Base-by-base conservation (phyloP, 2,888 invertebrate genomes). In the Meganola albula region DNA sequence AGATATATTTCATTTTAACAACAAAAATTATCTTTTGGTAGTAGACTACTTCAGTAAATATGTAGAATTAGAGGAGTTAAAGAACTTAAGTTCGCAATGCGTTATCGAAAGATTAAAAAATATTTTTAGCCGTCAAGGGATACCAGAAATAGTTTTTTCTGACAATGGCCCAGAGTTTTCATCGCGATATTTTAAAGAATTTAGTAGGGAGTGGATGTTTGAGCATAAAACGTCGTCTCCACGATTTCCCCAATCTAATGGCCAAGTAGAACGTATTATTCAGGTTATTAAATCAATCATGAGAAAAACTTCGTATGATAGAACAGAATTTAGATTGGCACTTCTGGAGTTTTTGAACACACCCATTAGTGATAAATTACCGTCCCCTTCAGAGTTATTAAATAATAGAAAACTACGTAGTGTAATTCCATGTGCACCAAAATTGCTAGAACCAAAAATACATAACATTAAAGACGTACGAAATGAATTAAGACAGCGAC, bases 171-270 rank as follows among this genome's bases (percentile, higher is more conserved):
- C 45, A 2, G 25, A 47, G 21, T 45, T 46, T 30, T 21, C 27
- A 9, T 31, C 31, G 4, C 12, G 10, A 1, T n/a, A 23, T 4
- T 49, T 53, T 24, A 24, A 12, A 18, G n/a, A 34, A 2, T 48
- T 49, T 37, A 7, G 27, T 1, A 10, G 18, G 4, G 9, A 31
- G 1, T 53, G 48, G 47, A 16, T 13, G 5, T 37, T 41, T 27
- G 26, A 24, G 8, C 48, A 52, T 24, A 24, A 27, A 1, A 48
- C 40, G 1, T 48, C 48, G 6, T 45, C 44, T 1, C 50, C 50
- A 1, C 11, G 18, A 4, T 48, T 43, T 25, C 36, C 44, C 1
- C 43, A 46, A 18, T 48, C 46, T 10, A 25, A 25, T 10, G 14
- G 25, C 6, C 25, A 25, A 25, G 25, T 25, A 2, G 25, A 25